Percentiles rank a stretch among this genome's conserved stretches.
Evolutionary conservation across 2,797 vertebrate genomes (phyloP).

Genomic region (Coregonus sp.): DNA sequence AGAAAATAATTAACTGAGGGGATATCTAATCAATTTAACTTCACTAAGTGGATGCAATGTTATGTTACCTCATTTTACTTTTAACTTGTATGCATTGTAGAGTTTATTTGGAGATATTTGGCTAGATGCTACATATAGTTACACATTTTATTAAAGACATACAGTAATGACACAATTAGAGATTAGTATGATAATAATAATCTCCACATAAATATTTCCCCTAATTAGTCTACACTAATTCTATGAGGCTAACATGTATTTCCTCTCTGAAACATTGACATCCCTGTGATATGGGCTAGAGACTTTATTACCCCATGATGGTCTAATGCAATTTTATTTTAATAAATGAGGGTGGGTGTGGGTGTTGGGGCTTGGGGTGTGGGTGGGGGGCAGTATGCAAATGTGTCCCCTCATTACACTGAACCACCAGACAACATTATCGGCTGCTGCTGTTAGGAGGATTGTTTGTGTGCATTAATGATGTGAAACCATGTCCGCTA

Average conservation of each 20-base stretch:
- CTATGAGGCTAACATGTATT: slow-evolving; percentile 59
- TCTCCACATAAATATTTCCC: slow-evolving; percentile 50
- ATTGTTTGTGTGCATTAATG: slow-evolving; percentile 95
- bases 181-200: slow-evolving; percentile 4
- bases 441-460: slow-evolving; percentile 81
- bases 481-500: slow-evolving; percentile 87
- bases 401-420: slow-evolving; percentile 93
- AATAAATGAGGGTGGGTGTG: slow-evolving; percentile 66
- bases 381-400: slow-evolving; percentile 70
- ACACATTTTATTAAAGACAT: not conserved
- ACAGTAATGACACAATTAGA: not conserved
- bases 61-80: not conserved
- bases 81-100: not conserved
- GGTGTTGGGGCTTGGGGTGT: slow-evolving; percentile 56
- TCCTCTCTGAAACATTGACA: slow-evolving; percentile 54
- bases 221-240: slow-evolving; percentile 70
- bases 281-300: slow-evolving; percentile 62
- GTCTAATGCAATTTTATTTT: slow-evolving; percentile 75
- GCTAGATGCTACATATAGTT: not conserved
- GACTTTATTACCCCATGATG: slow-evolving; percentile 55
- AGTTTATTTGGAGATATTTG: not conserved
- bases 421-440: slow-evolving; percentile 85
- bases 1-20: slow-evolving; percentile 41
- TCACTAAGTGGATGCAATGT: slow-evolving; percentile 17
- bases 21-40: slow-evolving; percentile 65